Percentiles rank a stretch among this genome's conserved stretches.
Evolutionary conservation across 1,140 invertebrate species (phyloP).

Genomic region (Musca vetustissima): DNA sequence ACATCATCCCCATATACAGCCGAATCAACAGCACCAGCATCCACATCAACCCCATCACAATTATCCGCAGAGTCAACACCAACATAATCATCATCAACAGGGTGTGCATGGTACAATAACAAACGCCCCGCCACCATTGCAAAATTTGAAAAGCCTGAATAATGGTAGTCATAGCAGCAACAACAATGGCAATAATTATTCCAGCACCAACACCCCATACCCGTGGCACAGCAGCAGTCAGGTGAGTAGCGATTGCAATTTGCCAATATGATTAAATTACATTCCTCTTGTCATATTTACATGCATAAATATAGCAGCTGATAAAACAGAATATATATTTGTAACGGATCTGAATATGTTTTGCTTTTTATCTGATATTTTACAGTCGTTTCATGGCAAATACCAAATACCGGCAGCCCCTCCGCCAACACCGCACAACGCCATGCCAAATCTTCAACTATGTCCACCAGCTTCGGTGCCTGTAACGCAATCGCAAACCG

Average conservation of each 20-base stretch:
- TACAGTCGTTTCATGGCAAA: conserved; percentile 52
- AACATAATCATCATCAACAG: conserved; percentile 1
- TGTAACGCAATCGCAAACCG: conserved; percentile 30
- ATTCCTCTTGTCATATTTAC: conserved; percentile 2
- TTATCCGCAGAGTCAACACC: conserved; percentile 15
- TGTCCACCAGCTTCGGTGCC: conserved; percentile 49
- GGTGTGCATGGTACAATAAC: neutral
- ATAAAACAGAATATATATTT: conserved; percentile 1
- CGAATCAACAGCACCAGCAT: conserved; percentile 28
- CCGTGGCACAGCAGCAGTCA: conserved; percentile 53
- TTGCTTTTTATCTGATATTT: conserved; percentile 8
- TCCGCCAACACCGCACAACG: conserved; percentile 42
- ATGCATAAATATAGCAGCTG: neutral
- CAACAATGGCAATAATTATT: no score
- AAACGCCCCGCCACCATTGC: neutral
- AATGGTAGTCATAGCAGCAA: no score
- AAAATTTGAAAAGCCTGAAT: conserved; percentile 14
- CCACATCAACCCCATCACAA: conserved; percentile 2
- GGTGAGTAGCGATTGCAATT: conserved; percentile 35
- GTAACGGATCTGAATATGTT: conserved; percentile 10
- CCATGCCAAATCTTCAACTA: conserved; percentile 44
- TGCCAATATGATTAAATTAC: conserved; percentile 3
- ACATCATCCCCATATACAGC: neutral
- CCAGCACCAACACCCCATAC: conserved; percentile 36
- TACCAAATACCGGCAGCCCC: conserved; percentile 57